phyloP scores from a whole-genome alignment of 2,113 vertebrate genomes.

The Paramormyrops kingsleyae region DNA sequence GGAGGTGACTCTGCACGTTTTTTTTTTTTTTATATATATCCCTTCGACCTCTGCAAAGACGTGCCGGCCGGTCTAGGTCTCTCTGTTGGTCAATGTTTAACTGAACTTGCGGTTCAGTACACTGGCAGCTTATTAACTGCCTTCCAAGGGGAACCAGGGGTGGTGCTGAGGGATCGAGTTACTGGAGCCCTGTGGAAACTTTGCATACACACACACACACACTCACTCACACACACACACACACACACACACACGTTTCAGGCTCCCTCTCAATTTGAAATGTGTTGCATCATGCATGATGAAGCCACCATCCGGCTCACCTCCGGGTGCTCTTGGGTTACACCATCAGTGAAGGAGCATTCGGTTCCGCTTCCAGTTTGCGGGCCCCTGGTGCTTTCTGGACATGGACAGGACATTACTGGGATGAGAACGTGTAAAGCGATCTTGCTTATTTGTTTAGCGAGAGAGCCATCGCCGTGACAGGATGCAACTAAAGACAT shows the following conservation, averaged over 20 bases:
- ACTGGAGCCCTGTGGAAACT: background rate
- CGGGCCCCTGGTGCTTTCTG: background rate
- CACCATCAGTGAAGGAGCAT: background rate
- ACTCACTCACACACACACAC: background rate
- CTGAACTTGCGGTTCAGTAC: background rate
- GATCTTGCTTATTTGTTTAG: background rate
- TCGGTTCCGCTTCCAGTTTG: background rate
- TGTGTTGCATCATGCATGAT: constrained; percentile 7
- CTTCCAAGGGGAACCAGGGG: background rate
- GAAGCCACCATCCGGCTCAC: background rate
- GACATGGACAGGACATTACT: background rate
- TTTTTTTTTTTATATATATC: background rate
- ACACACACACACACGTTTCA: background rate
- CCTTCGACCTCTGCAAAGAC: background rate
- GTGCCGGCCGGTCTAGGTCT: background rate
- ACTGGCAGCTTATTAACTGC: background rate
- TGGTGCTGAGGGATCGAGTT: background rate
- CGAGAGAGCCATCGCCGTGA: background rate
- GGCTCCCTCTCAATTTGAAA: background rate
- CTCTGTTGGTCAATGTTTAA: constrained; percentile 4
- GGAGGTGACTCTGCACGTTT: background rate
- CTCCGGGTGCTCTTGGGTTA: background rate
- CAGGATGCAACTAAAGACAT: background rate
- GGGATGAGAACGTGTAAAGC: background rate
- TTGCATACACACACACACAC: background rate